Evolutionary conservation across 2,797 vertebrate species (phyloP), one percentile per base, ranked within the genome.

Genomic region (Scyliorhinus canicula): DNA sequence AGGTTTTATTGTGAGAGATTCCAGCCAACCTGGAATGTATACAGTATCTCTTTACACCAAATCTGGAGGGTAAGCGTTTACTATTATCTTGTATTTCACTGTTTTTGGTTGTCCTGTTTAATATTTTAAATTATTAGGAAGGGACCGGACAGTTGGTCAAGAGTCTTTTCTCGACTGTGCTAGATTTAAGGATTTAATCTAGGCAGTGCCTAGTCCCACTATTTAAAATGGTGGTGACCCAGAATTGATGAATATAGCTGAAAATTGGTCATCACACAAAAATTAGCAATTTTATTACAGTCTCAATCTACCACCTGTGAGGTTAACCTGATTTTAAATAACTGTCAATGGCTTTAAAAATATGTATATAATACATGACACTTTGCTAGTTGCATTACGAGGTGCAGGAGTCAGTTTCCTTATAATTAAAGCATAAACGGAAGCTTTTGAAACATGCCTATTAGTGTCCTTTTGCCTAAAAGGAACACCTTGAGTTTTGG

Each of bases 11-110:
- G 98, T 99, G 95, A 98, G 99, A 95, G 98, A 99, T 95, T 99
- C 98, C 95, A 99, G 98, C 96, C 98, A 97, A 40, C 95, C 97
- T 0, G 98, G 98, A 93, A 95, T 98, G 65, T 99, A 98, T 96
- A 99, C 98, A 0, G 98, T 99, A 44, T 99, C 99, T 16, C 97
- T 99, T 40, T 99, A 98, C 91, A 97, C 98, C 95, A 99, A 98
- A 96, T 98, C 97, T 95, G 96, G 97, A 96, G 98, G 98, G 98
- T 99, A 96, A 97, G 97, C 97, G 93, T 74, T 3, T 50, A 24
- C 1, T 31, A 67, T 82, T 9, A 82, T 47, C 28, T 50, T 94
- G 31, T 35, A 93, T 31, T 93, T 93, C 5, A 11, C 40, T 65
- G 35, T 60, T 88, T 88, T 67, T 65, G 60, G 52, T 86, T 88